Base-by-base conservation (phyloP, 2,113 vertebrate genomes). In the Microcebus griseorufus region DNA sequence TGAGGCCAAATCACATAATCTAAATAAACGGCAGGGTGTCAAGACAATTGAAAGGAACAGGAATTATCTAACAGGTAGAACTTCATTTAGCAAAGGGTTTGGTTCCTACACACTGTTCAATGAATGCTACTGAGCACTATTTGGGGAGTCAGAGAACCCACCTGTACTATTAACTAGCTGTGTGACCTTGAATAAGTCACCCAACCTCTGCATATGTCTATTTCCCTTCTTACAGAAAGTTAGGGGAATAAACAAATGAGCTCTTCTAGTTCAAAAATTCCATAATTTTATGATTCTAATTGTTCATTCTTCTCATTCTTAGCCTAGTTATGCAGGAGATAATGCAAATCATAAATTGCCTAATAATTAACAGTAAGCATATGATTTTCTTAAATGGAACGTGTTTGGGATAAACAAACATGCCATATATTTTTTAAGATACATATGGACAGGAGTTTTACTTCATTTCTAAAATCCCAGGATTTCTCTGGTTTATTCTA, bases 21-120 rank as follows among this genome's bases (percentile, higher is more conserved):
- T 95, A 96, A 98, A 94, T 84, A 96, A 94, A 96, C 83, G 27
- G 89, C 90, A 86, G 95, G 96, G 86, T 72, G 83, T 90, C 93
- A 17, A 86, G 81, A 96, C 97, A 91, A 92, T 62, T 45, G 97
- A 89, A 89, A 95, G 51, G 42, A 88, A 92, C 4, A 11, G 81
- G n/a, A 90, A 84, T 88, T n/a, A 95, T 94, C 94, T 79, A 69
- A 60, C 2, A 10, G 34, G 76, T 80, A 96, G 90, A 81, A 75
- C 75, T 93, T 83, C 60, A 86, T 58, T 96, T 91, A 94, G 73
- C 32, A 93, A 53, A 75, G 78, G 48, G 22, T 48, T 60, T 62
- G 51, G n/a, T 91, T 91, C 89, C 51, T 1, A 92, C 79, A 60
- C 60, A 58, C 37, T 83, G 48, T n/a, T 91, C 82, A 25, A 0